These are phyloP conservation scores for Eospalax fontanierii DNA, from an alignment of 2,797 vertebrate genomes.

Conservation along the genomic window DNA sequence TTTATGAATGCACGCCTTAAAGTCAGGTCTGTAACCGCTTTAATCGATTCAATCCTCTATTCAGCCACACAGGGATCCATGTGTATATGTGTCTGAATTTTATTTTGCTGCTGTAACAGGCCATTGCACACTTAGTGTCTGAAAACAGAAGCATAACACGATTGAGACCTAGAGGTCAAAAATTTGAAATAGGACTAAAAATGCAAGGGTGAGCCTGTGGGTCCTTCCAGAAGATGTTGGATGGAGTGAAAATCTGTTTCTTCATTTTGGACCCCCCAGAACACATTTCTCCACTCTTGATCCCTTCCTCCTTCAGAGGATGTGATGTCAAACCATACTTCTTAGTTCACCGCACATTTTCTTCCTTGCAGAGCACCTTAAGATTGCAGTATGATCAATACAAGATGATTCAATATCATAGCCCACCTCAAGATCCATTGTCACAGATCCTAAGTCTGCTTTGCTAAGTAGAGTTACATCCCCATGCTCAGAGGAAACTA, in stretches of 20 bases:
- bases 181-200: background rate
- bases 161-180: background rate
- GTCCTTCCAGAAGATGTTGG: no score
- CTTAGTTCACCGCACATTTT: no score
- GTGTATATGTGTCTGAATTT: rapidly evolving
- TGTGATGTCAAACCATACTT: no score
- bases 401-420: rapidly evolving
- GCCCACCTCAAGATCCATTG: background rate
- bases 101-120: background rate
- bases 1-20: rapidly evolving
- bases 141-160: background rate
- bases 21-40: rapidly evolving
- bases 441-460: background rate
- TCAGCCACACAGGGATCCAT: no score
- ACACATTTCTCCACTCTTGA: rapidly evolving
- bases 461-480: rapidly evolving
- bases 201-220: no score
- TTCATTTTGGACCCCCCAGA: no score
- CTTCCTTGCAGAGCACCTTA: no score
- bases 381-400: rapidly evolving
- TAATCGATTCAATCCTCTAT: no score
- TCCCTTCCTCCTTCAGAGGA: background rate
- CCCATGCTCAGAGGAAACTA: no score
- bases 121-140: no score
- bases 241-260: no score